phyloP scores from a whole-genome alignment of 2,888 invertebrate species.

The Synergus itoensis region DNA sequence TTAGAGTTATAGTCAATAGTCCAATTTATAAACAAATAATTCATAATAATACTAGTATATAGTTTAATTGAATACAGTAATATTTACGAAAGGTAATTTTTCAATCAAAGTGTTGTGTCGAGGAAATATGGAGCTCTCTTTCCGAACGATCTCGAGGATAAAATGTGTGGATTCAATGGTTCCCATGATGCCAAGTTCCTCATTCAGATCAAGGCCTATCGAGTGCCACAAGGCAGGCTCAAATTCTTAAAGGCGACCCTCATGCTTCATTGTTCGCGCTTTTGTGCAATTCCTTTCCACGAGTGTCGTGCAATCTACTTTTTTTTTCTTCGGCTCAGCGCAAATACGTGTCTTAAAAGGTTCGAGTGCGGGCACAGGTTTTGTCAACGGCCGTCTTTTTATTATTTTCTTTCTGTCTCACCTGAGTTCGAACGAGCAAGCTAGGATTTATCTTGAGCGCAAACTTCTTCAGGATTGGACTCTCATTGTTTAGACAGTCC shows the following conservation, averaged over 20 bases:
- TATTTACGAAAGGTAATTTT: too few species aligned
- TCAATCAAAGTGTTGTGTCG: too few species aligned
- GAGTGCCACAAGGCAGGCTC: constrained; percentile 57
- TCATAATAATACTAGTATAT: too few species aligned
- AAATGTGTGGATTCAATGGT: constrained; percentile 52
- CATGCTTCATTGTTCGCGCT: constrained; percentile 67
- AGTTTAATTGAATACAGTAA: too few species aligned
- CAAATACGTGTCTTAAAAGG: constrained; percentile 54
- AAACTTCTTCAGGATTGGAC: constrained; percentile 46
- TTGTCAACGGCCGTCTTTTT: constrained; percentile 63
- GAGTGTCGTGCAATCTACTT: constrained; percentile 52
- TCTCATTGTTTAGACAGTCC: constrained; percentile 24
- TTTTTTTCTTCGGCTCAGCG: constrained; percentile 44
- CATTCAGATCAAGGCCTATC: constrained; percentile 61
- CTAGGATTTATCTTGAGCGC: constrained; percentile 51
- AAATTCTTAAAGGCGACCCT: constrained; percentile 57
- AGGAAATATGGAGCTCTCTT: neutral
- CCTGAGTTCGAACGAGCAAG: constrained; percentile 49
- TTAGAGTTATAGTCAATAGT: too few species aligned
- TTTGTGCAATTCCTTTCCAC: constrained; percentile 68
- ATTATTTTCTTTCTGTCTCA: constrained; percentile 51
- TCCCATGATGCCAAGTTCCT: constrained; percentile 64
- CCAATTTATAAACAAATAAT: too few species aligned
- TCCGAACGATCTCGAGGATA: neutral
- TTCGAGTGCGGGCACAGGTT: constrained; percentile 55